These are phyloP conservation scores for Orgyia antiqua DNA, from an alignment of 2,888 invertebrate genomes.

Conservation along the genomic window DNA sequence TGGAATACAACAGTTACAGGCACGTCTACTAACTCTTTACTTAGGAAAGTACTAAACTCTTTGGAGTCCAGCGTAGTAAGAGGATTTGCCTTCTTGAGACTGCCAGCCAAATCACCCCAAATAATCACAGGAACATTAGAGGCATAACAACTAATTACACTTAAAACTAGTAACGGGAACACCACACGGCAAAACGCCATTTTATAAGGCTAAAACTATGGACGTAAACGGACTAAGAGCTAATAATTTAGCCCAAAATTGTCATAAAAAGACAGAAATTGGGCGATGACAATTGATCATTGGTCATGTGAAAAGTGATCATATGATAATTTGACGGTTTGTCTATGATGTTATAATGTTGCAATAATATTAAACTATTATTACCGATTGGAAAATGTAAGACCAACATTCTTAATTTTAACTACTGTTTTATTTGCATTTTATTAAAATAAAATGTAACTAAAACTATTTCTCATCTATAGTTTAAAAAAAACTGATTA, in stretches of 20 bases:
- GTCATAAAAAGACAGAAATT: constrained; percentile 55
- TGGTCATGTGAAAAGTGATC: constrained; percentile 75
- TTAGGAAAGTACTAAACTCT: constrained; percentile 54
- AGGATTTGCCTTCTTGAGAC: constrained; percentile 43
- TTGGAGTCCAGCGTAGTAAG: constrained; percentile 39
- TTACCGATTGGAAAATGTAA: too few species aligned
- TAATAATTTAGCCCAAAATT: constrained; percentile 49
- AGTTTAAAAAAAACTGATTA: too few species aligned
- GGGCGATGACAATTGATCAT: constrained; percentile 58
- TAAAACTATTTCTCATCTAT: too few species aligned
- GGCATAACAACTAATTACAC: constrained; percentile 47
- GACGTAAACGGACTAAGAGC: constrained; percentile 55
- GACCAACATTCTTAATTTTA: too few species aligned
- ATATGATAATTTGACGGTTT: constrained; percentile 65
- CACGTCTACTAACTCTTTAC: constrained; percentile 48
- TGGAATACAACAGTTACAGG: constrained; percentile 70
- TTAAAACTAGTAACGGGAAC: constrained; percentile 59
- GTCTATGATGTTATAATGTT: constrained; percentile 44
- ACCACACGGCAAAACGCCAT: constrained; percentile 70
- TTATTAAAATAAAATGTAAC: too few species aligned
- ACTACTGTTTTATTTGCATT: too few species aligned
- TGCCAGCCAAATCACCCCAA: constrained; percentile 68
- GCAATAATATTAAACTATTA: constrained; percentile 14
- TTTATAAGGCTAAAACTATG: constrained; percentile 48
- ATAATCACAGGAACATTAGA: constrained; percentile 78